Evolutionary conservation across 2,888 invertebrate genomes (phyloP).

Genomic region (Ptycholaimellus sp.): DNA sequence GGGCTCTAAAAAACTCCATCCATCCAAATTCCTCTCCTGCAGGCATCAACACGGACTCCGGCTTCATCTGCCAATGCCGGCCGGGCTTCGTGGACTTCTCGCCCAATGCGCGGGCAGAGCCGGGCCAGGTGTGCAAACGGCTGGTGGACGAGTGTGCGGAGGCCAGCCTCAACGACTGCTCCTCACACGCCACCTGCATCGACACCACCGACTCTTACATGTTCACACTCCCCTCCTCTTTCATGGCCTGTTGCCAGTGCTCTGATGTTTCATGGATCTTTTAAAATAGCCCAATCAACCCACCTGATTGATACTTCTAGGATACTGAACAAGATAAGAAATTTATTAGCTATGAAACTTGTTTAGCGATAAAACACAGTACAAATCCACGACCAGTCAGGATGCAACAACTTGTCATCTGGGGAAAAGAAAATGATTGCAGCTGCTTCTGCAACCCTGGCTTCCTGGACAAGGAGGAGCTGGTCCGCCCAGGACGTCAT

Average conservation of each 20-base stretch:
- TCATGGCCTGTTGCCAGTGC: too few relatives aligned
- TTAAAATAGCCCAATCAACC: too few relatives aligned
- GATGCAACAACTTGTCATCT: too few relatives aligned
- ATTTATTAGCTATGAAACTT: too few relatives aligned
- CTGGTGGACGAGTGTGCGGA: conserved; percentile 19
- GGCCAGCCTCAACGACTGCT: conserved; percentile 3
- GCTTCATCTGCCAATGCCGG: conserved; percentile 23
- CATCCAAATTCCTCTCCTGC: too few relatives aligned
- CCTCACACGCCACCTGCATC: conserved; percentile 17
- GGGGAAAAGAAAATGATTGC: too few relatives aligned
- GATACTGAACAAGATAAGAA: too few relatives aligned
- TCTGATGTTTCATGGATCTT: too few relatives aligned
- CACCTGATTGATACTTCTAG: conserved; percentile 5
- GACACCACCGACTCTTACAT: conserved; percentile 19
- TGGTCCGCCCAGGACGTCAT: conserved; percentile 20
- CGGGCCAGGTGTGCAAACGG: conserved; percentile 18
- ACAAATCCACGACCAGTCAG: too few relatives aligned
- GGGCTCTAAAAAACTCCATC: too few relatives aligned
- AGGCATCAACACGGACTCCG: conserved; percentile 19
- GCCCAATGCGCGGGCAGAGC: conserved; percentile 16
- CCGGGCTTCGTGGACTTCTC: conserved; percentile 24
- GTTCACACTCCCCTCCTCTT: too few relatives aligned
- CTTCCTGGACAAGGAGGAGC: conserved; percentile 20
- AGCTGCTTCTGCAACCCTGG: conserved; percentile 17
- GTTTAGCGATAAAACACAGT: too few relatives aligned